A percentile compares a stretch with the other conserved stretches of the same genome.
Evolutionary conservation across 2,797 vertebrate genomes (phyloP).

Genomic region (Martes flavigula): DNA sequence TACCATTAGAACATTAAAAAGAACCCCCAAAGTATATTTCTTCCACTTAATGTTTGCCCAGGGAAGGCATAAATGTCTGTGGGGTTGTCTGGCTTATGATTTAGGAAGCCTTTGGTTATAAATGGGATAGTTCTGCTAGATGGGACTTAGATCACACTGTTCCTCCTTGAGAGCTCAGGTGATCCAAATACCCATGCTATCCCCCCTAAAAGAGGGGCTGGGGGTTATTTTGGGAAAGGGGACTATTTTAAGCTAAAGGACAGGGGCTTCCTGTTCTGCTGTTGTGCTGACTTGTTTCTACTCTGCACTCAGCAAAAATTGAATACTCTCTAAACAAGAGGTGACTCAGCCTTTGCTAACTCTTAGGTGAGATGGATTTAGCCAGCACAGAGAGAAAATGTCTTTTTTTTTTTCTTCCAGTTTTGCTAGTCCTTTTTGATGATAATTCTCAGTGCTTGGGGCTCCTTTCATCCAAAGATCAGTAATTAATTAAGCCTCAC

Average conservation of each 20-base stretch:
- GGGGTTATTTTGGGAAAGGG: conserved; percentile 60
- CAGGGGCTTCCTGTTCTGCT: conserved; percentile 66
- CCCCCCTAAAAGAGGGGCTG: conserved; percentile 22
- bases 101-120: neutral
- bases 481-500: conserved; percentile 69
- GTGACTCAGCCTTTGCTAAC: conserved; percentile 81
- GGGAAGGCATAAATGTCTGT: neutral
- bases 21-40: neutral
- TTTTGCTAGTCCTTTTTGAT: conserved; percentile 76
- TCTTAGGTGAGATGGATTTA: conserved; percentile 82
- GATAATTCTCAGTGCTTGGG: conserved; percentile 66
- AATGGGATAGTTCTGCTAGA: neutral
- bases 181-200: neutral
- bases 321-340: conserved; percentile 81
- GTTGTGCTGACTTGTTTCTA: conserved; percentile 73
- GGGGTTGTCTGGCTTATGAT: neutral
- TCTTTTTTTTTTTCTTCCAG: conserved; percentile 46
- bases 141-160: neutral
- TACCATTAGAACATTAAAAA: neutral
- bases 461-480: conserved; percentile 71
- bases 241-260: conserved; percentile 72
- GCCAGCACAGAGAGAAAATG: conserved; percentile 79
- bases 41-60: neutral
- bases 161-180: conserved; percentile 1
- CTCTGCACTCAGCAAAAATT: conserved; percentile 78